Base-by-base conservation (phyloP, 2,797 vertebrate species). In the Microctenopoma stevenorrisi region DNA sequence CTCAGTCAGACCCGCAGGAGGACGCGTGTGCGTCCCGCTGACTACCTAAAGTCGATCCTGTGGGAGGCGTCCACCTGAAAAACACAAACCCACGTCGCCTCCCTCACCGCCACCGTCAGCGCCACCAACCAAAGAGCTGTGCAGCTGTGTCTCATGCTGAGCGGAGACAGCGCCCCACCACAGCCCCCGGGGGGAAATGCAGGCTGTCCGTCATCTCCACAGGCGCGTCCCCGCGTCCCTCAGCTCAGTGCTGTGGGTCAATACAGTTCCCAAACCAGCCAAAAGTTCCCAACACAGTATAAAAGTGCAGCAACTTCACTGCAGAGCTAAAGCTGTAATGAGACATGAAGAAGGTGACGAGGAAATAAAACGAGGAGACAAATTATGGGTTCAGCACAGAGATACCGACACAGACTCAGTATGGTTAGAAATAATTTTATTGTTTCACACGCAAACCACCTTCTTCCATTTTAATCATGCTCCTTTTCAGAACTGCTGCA, bases 101-200 rank as follows among this genome's bases (percentile, higher is more conserved):
- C 12, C 18, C 43, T 13, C 2, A 14, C 64, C 66, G 71, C 82
- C 56, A 75, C 22, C 47, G 18, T 18, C 18, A 18, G 18, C 50
- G 22, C 7, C 4, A 7, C 5, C 2, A 44, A 64, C 50, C 68
- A 48, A 65, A 7, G n/a, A 78, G 42, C 62, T 5, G 22, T 25
- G 63, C 12, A 4, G 0, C 9, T 3, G 4, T 9, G 0, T 18
- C 7, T n/a, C 26, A 1, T 0, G 12, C 2, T 38, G 35, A 30
- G 56, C 1, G 12, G 9, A 6, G 51, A 54, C 81, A 83, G 82
- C 81, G 78, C 72, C 81, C 53, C 4, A 33, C 88, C 63, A 15
- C 22, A 53, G 82, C 77, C 37, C 35, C 15, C 38, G 8, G 52
- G 4, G 25, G 1, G 5, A 12, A 15, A 1, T 7, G 50, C 44